phyloP scores from a whole-genome alignment of 2,113 vertebrate species.

The Vimba vimba region DNA sequence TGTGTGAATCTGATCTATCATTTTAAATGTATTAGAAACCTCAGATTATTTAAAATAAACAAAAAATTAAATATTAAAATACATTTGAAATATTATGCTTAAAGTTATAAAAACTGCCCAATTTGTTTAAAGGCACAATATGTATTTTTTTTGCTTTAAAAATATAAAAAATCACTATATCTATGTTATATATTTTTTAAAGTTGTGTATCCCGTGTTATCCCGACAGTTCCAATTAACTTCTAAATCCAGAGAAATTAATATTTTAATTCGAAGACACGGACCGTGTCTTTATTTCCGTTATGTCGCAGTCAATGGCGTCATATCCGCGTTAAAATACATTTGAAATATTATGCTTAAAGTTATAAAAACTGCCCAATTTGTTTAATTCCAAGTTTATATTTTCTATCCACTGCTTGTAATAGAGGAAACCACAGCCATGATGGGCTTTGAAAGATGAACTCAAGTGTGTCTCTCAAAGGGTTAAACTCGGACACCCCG shows the following conservation, averaged over 20 bases:
- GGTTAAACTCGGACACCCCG: constrained; percentile 30
- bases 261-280: too few species aligned
- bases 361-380: background rate
- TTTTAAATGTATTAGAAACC: background rate
- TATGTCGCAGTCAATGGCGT: too few species aligned
- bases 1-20: background rate
- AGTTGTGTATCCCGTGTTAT: too few species aligned
- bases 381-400: background rate
- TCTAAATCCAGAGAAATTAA: too few species aligned
- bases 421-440: background rate
- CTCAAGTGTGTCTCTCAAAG: background rate
- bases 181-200: too few species aligned
- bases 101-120: background rate
- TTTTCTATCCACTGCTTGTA: background rate
- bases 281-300: too few species aligned
- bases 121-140: background rate
- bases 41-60: background rate
- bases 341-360: background rate
- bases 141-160: too few species aligned
- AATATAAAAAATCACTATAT: too few species aligned
- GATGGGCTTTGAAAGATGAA: constrained; percentile 16
- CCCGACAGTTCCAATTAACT: too few species aligned
- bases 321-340: background rate
- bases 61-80: background rate
- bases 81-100: background rate